Evolutionary conservation across 1,140 invertebrate genomes (phyloP).

Genomic region (Drosophila lowei): DNA sequence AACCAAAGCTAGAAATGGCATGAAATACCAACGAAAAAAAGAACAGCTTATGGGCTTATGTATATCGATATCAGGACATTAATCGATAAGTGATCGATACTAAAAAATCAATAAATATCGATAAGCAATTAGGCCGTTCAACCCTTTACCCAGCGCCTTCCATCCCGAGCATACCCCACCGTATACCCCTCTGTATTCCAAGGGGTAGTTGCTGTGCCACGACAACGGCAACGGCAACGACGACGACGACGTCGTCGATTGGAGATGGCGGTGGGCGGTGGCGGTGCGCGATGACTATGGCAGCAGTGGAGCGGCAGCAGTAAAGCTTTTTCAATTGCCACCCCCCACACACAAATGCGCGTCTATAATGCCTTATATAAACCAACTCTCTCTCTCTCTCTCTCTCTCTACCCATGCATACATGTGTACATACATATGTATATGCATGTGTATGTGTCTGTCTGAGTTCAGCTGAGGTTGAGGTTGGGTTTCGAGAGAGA

Average conservation of each 20-base stretch:
- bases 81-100: too few species aligned
- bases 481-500: slow-evolving; percentile 25
- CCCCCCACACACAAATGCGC: slow-evolving; percentile 71
- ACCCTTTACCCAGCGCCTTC: too few species aligned
- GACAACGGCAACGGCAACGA: slow-evolving; percentile 8
- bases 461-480: slow-evolving; percentile 45
- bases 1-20: too few species aligned
- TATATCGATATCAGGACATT: too few species aligned
- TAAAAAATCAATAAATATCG: too few species aligned
- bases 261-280: slow-evolving; percentile 34
- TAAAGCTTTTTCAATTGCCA: slow-evolving; percentile 81
- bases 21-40: too few species aligned
- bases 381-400: slow-evolving; percentile 30
- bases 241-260: slow-evolving; percentile 29
- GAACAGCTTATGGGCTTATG: too few species aligned
- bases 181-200: background rate
- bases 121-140: background rate
- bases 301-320: slow-evolving; percentile 45
- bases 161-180: too few species aligned
- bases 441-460: slow-evolving; percentile 45
- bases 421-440: slow-evolving; percentile 11
- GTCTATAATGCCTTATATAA: slow-evolving; percentile 80
- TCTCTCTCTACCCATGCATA: slow-evolving; percentile 14
- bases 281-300: slow-evolving; percentile 15
- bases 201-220: slow-evolving; percentile 13